Percentiles rank a stretch among this genome's conserved stretches.
Evolutionary conservation across 2,888 invertebrate genomes (phyloP).

Genomic region (Hirudinaria manillensis): DNA sequence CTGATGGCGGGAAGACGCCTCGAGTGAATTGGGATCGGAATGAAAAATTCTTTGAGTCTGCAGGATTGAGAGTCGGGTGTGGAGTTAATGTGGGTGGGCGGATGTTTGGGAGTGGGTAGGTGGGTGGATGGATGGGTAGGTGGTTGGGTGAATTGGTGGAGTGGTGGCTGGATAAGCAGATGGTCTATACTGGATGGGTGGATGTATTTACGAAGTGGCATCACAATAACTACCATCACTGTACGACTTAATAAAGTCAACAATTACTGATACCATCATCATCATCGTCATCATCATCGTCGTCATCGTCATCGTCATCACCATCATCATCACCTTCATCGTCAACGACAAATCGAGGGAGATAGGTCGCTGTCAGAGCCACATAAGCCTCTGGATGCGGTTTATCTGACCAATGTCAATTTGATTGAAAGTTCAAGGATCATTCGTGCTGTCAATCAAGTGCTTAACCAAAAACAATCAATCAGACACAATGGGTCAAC

Average conservation of each 20-base stretch:
- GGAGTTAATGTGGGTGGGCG: no score
- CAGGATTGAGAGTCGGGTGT: no score
- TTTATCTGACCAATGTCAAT: background rate
- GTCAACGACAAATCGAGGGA: background rate
- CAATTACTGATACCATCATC: background rate
- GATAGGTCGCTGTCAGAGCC: background rate
- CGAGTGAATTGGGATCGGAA: no score
- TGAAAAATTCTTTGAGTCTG: no score
- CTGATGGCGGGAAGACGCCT: no score
- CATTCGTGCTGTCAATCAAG: background rate
- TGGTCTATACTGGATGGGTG: no score
- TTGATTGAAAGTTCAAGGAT: background rate
- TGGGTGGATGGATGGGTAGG: no score
- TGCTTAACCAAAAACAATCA: background rate
- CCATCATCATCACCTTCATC: constrained; percentile 22
- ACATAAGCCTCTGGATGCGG: background rate
- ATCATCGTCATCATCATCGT: constrained; percentile 31
- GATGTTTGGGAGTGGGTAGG: no score
- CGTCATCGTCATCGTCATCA: constrained; percentile 28
- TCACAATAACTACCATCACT: background rate
- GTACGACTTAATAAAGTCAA: constrained; percentile 10
- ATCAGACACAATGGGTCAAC: no score
- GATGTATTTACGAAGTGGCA: no score
- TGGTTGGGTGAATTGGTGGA: no score
- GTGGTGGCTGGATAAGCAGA: no score